Evolutionary conservation across 2,113 vertebrate species (phyloP).

Genomic region (Melanocharis versteri): DNA sequence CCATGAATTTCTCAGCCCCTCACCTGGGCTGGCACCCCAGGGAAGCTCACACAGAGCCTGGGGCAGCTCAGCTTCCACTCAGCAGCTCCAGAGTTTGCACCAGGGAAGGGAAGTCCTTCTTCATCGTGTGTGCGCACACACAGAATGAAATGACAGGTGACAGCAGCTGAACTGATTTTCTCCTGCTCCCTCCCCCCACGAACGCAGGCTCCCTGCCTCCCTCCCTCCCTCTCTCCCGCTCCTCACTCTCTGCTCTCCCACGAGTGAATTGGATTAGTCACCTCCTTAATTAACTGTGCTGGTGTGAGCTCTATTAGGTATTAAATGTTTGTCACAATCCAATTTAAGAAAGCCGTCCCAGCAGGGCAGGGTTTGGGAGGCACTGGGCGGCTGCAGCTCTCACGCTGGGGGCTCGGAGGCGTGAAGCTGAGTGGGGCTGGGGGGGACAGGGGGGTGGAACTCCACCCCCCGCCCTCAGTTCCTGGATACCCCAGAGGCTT

Average conservation of each 20-base stretch:
- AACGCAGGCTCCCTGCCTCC: neutral
- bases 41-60: neutral
- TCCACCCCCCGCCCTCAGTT: neutral
- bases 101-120: neutral
- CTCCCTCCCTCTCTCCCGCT: neutral
- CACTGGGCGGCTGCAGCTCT: neutral
- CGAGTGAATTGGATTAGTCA: conserved; percentile 78
- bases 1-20: neutral
- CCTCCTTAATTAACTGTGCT: conserved; percentile 83
- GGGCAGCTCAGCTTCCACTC: neutral
- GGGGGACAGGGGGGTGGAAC: neutral
- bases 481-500: neutral
- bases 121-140: neutral
- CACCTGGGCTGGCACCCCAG: neutral
- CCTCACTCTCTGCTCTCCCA: conserved; percentile 38
- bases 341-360: conserved; percentile 78
- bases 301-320: conserved; percentile 77
- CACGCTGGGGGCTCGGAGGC: accelerated
- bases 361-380: conserved; percentile 36
- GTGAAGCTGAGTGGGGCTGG: accelerated
- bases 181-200: neutral
- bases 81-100: neutral
- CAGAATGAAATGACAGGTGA: neutral
- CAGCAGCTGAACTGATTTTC: neutral
- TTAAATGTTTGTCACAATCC: conserved; percentile 84